Evolutionary conservation across 1,140 invertebrate genomes (phyloP), one percentile per base, ranked within the genome.

Genomic region (Stegodyphus dumicola): DNA sequence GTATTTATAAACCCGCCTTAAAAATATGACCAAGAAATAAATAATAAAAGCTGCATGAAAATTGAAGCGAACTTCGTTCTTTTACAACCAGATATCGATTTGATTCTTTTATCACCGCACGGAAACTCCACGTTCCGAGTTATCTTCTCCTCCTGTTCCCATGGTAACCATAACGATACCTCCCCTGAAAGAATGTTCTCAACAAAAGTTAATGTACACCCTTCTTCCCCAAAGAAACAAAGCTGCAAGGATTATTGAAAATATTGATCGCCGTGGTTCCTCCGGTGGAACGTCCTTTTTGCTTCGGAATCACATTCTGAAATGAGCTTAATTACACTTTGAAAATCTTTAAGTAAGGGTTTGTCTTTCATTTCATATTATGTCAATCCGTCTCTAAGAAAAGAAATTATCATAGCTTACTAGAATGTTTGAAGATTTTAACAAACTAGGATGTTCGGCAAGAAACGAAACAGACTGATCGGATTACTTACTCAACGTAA

Each of bases 171-270:
- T 74, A 75, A 83, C 56, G 60, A 83, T 75, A 73, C 80, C 71
- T 73, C 64, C 71, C 80, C 80, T 83, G 60, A 83, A 83, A 83
- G 80, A 83, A 83, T 83, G 71, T 83, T 52, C 65, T 80, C 53
- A 71, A 75, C 56, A 75, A 83, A 83, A 83, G 80, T 83, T 74
- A 83, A 83, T 83, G 73, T 60, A 10, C 64, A 49, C 64, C 48
- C 56, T 64, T 67, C 70, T 53, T 75, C 60, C 64, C n/a, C 17
- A 66, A 64, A 65, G 56, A 53, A 78, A 60, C 54, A 71, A 81
- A 71, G 54, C 78, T 71, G 54, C 66, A 81, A 70, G 56, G 70
- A 75, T 83, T 75, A 83, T 83, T 83, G 80, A 75, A 83, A 83
- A 51, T 83, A 83, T 83, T 75, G 80, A 83, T 83, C 80, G 49